Conservation (phyloP, 2,888 invertebrate species). For the Epinotia bilunana region DNA sequence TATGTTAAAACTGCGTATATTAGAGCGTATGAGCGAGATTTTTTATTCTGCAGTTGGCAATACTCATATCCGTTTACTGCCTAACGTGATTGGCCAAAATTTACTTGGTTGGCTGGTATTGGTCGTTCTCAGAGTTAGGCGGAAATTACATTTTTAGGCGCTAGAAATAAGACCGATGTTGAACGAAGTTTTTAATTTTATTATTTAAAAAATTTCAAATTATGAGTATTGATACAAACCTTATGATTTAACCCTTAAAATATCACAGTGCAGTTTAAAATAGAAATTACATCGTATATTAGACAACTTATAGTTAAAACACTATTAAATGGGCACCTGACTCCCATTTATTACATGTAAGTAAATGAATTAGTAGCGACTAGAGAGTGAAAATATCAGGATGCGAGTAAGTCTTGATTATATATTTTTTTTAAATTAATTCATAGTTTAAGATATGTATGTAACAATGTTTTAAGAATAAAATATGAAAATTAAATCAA, state of each 20-base stretch:
- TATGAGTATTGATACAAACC: slow-evolving; percentile 21
- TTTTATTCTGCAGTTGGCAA: slow-evolving; percentile 1
- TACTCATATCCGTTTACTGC: slow-evolving; percentile 14
- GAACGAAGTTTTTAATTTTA: slow-evolving; percentile 31
- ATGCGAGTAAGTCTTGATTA: neutral
- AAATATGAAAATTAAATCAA: neutral
- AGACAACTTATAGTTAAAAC: neutral
- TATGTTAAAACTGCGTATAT: neutral
- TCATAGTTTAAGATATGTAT: too few species aligned
- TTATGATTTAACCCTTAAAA: slow-evolving; percentile 18
- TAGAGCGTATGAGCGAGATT: neutral
- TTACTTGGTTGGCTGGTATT: slow-evolving; percentile 7
- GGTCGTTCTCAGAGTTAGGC: neutral
- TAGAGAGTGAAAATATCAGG: neutral
- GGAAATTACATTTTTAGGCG: slow-evolving; percentile 9
- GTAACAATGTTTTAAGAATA: neutral
- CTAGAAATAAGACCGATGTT: slow-evolving; percentile 8
- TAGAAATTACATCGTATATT: neutral
- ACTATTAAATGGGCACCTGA: neutral
- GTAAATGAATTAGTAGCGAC: too few species aligned
- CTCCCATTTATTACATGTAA: neutral
- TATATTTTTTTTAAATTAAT: neutral
- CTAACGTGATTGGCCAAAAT: slow-evolving; percentile 19
- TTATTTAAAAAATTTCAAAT: neutral
- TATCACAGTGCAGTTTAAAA: slow-evolving; percentile 39